A percentile compares a stretch with the other conserved stretches of the same genome.
These are phyloP conservation scores for Triplophysa tibetana DNA, from an alignment of 2,113 vertebrate genomes.

Conservation along the genomic window DNA sequence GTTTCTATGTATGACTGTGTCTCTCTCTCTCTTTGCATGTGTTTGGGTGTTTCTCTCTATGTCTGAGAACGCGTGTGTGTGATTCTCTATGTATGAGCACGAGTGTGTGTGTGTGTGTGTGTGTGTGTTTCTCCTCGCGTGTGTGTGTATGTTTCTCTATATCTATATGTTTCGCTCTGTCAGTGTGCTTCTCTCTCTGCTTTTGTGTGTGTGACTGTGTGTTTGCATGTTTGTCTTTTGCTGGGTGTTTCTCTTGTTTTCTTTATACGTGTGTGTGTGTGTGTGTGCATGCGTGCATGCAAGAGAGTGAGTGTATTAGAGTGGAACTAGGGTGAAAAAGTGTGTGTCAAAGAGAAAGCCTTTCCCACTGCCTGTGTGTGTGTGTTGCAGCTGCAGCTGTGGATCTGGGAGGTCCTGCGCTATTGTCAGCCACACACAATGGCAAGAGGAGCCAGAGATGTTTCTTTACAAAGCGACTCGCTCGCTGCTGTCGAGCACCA, in stretches of 20 bases:
- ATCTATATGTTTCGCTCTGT: neutral
- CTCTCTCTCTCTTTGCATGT: too few relatives aligned
- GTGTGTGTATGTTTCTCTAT: too few relatives aligned
- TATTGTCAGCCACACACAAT: constrained; percentile 82
- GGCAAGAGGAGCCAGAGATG: constrained; percentile 71
- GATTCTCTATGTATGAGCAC: too few relatives aligned
- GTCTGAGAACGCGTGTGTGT: too few relatives aligned
- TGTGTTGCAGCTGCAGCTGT: constrained; percentile 81
- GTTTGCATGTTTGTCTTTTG: neutral
- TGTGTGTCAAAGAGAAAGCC: too few relatives aligned
- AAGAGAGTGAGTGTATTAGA: neutral
- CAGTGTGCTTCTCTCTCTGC: neutral
- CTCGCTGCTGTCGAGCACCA: constrained; percentile 69
- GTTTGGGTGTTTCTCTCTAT: too few relatives aligned
- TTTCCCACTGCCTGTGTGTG: constrained; percentile 6
- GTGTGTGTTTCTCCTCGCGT: too few relatives aligned
- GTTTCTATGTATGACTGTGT: too few relatives aligned
- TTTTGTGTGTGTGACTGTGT: neutral
- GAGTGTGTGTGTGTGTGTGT: too few relatives aligned
- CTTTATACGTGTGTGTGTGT: constrained; percentile 12
- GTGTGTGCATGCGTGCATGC: neutral
- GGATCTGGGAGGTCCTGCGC: constrained; percentile 85
- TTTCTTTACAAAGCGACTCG: constrained; percentile 73
- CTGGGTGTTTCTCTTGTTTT: too few relatives aligned
- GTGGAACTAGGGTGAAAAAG: constrained; percentile 10